Base-by-base conservation (phyloP, 2,888 invertebrate genomes). In the Strigamia crassipes region DNA sequence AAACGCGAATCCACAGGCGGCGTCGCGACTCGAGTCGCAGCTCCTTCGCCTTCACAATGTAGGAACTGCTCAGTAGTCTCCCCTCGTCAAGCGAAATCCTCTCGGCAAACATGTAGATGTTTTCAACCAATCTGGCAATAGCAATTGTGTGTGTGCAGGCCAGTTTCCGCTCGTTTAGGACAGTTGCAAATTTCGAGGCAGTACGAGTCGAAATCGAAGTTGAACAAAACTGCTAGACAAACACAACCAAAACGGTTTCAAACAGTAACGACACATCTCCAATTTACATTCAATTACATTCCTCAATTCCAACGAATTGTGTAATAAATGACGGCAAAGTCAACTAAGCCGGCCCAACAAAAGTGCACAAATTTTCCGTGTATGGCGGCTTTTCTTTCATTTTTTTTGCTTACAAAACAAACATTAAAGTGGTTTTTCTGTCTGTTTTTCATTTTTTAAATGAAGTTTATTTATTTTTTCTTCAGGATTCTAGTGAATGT, bases 101-200 rank as follows among this genome's bases (percentile, higher is more conserved):
- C 73, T 73, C 13, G 73, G 73, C 73, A 73, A 73, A 73, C 73
- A 73, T 73, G 73, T 73, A 73, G 73, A 73, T 73, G 73, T 73
- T 31, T 73, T 73, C 73, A 73, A 73, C 73, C 15, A 73, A 31
- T 73, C 73, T 73, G 31, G 73, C 73, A 73, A 56, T 56, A n/a
- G 46, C 46, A 38, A 38, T 38, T 38, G 38, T 46, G 46, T 46
- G 46, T 46, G 61, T 21, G 31, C 31, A 27, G 27, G 13, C 73
- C 73, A 73, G 73, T 73, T 73, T 73, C 73, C 73, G 73, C 73
- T 73, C 73, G 27, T 73, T 73, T 10, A 23, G 18, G 31, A 31
- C n/a, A 12, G 23, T 73, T 31, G 27, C 3, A 73, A 27, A 73
- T 73, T 73, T 15, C 73, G 27, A 73, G 23, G 23, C 73, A 73